Conservation (phyloP, 2,888 invertebrate species). For the Athetis lepigone region DNA sequence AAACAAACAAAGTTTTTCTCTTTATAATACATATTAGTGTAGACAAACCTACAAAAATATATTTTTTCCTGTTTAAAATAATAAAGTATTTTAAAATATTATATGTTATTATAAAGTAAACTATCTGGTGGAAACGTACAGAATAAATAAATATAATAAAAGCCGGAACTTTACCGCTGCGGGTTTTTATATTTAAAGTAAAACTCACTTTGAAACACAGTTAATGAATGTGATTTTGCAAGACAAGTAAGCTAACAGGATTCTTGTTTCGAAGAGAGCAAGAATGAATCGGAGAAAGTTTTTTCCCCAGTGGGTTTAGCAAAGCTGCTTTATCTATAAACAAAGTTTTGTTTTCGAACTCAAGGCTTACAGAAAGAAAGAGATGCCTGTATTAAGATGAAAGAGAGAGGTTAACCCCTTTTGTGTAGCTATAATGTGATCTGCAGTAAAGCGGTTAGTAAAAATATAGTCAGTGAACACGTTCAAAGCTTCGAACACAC, state of each 20-base stretch:
- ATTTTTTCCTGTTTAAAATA: too few species aligned
- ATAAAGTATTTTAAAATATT: too few species aligned
- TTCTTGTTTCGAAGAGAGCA: conserved; percentile 15
- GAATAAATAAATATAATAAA: too few species aligned
- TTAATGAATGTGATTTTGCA: conserved; percentile 10
- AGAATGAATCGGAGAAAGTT: conserved; percentile 27
- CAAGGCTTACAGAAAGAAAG: conserved; percentile 15
- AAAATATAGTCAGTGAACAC: not conserved
- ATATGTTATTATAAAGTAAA: too few species aligned
- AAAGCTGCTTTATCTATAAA: conserved; percentile 45
- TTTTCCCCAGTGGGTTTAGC: conserved; percentile 32
- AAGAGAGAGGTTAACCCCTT: not conserved
- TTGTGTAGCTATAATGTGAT: not conserved
- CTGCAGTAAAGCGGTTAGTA: not conserved
- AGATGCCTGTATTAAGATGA: not conserved
- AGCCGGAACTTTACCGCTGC: too few species aligned
- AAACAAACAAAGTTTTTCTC: too few species aligned
- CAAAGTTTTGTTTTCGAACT: conserved; percentile 26
- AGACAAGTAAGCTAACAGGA: conserved; percentile 11
- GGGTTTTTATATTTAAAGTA: not conserved
- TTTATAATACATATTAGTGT: too few species aligned
- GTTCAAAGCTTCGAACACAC: too few species aligned
- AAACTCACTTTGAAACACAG: not conserved
- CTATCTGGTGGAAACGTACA: too few species aligned
- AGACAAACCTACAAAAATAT: too few species aligned